A percentile compares a stretch with the other conserved stretches of the same genome.
Evolutionary conservation across 2,888 invertebrate genomes (phyloP).

Genomic region (Tenthredo livida): DNA sequence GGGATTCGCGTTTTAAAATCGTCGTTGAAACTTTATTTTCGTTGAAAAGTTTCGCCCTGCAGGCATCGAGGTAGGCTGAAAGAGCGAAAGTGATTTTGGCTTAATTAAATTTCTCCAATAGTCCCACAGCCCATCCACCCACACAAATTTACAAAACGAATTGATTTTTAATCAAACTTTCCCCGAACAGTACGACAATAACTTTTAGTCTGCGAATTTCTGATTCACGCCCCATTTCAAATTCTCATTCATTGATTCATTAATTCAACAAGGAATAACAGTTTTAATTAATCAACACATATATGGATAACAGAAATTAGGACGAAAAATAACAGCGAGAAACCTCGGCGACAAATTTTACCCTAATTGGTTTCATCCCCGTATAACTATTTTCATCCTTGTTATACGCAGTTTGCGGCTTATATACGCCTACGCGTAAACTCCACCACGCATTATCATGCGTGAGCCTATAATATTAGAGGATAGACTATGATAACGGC

Average conservation of each 20-base stretch:
- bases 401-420: slow-evolving; percentile 14
- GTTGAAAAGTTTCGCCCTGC: neutral
- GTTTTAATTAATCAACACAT: neutral
- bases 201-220: neutral
- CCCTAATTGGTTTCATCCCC: slow-evolving; percentile 36
- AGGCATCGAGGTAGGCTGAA: neutral
- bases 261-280: no score
- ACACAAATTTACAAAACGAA: neutral
- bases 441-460: neutral
- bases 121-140: neutral
- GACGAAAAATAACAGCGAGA: neutral
- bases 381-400: neutral
- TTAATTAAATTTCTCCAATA: slow-evolving; percentile 32
- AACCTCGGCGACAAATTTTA: neutral
- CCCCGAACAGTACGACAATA: neutral
- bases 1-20: slow-evolving; percentile 11
- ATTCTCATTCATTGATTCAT: neutral
- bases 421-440: neutral
- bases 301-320: neutral
- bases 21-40: slow-evolving; percentile 26
- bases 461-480: neutral
- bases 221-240: neutral
- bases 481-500: neutral
- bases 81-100: slow-evolving; percentile 21
- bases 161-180: slow-evolving; percentile 11